Conservation (phyloP, 2,113 vertebrate genomes). For the Plestiodon gilberti region DNA sequence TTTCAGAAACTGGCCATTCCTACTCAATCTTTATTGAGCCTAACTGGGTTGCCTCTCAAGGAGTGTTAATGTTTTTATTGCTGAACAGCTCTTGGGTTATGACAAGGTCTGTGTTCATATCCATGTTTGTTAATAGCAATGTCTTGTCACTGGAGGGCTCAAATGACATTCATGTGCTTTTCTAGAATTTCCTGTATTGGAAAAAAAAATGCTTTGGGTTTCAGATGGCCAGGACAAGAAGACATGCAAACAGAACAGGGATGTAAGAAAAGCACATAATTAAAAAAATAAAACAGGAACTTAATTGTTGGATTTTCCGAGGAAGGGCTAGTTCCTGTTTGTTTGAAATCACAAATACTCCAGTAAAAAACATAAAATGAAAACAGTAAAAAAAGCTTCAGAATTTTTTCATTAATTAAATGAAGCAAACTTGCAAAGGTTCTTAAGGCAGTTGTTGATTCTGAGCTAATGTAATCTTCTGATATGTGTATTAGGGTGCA, state of each 20-base stretch:
- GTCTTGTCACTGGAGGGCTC: background rate
- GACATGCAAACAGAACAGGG: background rate
- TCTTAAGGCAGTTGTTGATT: background rate
- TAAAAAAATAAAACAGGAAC: background rate
- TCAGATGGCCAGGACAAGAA: background rate
- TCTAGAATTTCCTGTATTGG: background rate
- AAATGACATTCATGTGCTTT: background rate
- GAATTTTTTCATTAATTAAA: no score
- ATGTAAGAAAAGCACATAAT: no score
- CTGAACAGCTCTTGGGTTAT: no score
- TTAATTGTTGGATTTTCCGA: background rate
- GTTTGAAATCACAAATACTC: background rate
- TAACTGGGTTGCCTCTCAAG: no score
- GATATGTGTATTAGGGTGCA: no score
- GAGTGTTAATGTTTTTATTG: no score
- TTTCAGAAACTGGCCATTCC: no score
- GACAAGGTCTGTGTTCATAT: no score
- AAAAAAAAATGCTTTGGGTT: background rate
- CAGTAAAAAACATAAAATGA: no score
- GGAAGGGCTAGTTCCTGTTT: background rate
- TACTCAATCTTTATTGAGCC: no score
- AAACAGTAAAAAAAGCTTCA: no score
- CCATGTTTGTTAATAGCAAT: background rate
- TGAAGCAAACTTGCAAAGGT: slow-evolving; percentile 16
- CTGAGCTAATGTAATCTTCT: background rate